These are phyloP conservation scores for Lepeophtheirus nordmannii DNA, from an alignment of 2,888 invertebrate genomes.

Conservation along the genomic window DNA sequence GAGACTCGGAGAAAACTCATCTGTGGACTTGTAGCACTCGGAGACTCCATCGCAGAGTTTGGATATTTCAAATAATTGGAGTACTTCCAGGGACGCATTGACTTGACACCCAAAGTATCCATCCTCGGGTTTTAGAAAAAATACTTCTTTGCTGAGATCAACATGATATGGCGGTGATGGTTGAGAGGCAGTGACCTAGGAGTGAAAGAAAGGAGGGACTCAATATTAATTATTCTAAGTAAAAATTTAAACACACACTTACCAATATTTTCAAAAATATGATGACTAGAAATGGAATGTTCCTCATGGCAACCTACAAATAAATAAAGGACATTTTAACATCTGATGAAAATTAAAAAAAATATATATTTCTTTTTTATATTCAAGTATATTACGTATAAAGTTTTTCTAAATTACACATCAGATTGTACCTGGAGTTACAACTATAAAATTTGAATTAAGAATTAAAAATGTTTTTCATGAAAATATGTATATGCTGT, in stretches of 20 bases:
- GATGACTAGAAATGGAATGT: conserved; percentile 9
- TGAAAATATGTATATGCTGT: too few relatives aligned
- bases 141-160: conserved; percentile 49
- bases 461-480: too few relatives aligned
- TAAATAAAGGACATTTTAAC: not conserved
- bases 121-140: conserved; percentile 90
- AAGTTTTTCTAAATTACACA: too few relatives aligned
- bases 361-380: too few relatives aligned
- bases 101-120: conserved; percentile 95
- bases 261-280: conserved; percentile 12
- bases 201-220: not conserved
- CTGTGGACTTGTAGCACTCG: conserved; percentile 80
- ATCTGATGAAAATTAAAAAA: too few relatives aligned
- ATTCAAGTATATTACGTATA: too few relatives aligned
- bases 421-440: too few relatives aligned
- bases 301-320: conserved; percentile 19
- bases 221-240: too few relatives aligned
- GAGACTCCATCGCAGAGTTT: conserved; percentile 79
- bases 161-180: not conserved
- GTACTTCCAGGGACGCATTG: conserved; percentile 83
- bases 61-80: conserved; percentile 85
- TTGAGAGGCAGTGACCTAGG: not conserved
- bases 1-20: conserved; percentile 71
- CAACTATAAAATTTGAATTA: too few relatives aligned
- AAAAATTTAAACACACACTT: too few relatives aligned